Evolutionary conservation across 35 echinoderm and acorn worm genomes (phyloP), one percentile per base, ranked within the genome.

Genomic region (Amphiura filiformis): DNA sequence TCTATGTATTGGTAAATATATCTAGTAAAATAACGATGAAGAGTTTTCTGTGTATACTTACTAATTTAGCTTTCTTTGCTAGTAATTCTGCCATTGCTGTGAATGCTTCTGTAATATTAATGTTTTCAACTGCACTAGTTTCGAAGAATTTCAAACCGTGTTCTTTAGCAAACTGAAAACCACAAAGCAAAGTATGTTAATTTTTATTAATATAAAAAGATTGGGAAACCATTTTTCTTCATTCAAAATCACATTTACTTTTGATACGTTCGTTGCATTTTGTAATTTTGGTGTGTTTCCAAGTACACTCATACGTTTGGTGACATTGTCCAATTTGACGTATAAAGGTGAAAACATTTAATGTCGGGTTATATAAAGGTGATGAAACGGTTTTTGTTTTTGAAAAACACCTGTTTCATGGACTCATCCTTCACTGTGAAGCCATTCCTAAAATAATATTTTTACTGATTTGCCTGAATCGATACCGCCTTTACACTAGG

Each of bases 71-170:
- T 81, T 84, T 52, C 23, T 39, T 75, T 38, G 81, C 77, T 0
- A 95, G 84, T n/a, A 87, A 38, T 39, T 85, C 56, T n/a, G 93
- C 89, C 77, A 95, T 79, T 35, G 75, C 34, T 34, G 82, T 47
- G 49, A 95, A 95, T 14, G 93, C 93, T 57, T 88, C 89, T 0
- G 49, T 39, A 14, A 91, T 90, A 44, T 91, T 91, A n/a, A 39
- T 56, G 56, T 95, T 88, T 28, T 87, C 80, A 11, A 91, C 85
- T 38, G 93, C 93, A 85, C 93, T 95, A 2, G 93, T 91, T 80
- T 95, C 93, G 39, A 88, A 88, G 76, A 90, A 91, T 18, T 91
- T 79, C 77, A 95, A 57, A 32, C 89, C 93, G 35, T 81, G 64
- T 26, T 91, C 47, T 56, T 70, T 87, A 0, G 93, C 93, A 84